Conservation (phyloP, 2,113 vertebrate species). For the Numida meleagris region DNA sequence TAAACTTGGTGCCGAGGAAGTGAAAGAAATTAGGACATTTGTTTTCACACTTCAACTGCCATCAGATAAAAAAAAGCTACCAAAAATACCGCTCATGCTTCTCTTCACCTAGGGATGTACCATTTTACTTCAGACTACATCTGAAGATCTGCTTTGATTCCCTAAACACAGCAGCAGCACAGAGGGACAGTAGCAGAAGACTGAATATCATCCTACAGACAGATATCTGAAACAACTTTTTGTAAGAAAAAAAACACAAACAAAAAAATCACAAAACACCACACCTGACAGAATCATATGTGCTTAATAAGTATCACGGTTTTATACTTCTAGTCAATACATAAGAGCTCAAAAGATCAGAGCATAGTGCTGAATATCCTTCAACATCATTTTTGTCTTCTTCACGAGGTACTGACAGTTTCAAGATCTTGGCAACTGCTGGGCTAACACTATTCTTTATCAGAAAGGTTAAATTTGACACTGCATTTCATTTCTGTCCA, state of each 20-base stretch:
- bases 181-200: neutral
- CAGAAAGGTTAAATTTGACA: neutral
- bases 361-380: neutral
- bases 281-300: neutral
- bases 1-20: slow-evolving; percentile 51
- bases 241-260: neutral
- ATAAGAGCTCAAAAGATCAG: neutral
- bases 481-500: neutral
- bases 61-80: slow-evolving; percentile 39
- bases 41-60: slow-evolving; percentile 30
- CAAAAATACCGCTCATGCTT: slow-evolving; percentile 40
- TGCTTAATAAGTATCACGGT: neutral
- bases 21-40: slow-evolving; percentile 66
- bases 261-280: neutral
- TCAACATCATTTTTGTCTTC: neutral
- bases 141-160: slow-evolving; percentile 51
- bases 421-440: neutral
- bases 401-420: neutral
- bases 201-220: slow-evolving; percentile 28
- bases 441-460: neutral
- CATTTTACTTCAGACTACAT: slow-evolving; percentile 37
- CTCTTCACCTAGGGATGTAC: slow-evolving; percentile 36
- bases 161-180: slow-evolving; percentile 23
- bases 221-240: slow-evolving; percentile 11
- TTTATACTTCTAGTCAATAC: neutral